Conservation (phyloP, 2,888 invertebrate genomes). For the Nymphalis c-album region DNA sequence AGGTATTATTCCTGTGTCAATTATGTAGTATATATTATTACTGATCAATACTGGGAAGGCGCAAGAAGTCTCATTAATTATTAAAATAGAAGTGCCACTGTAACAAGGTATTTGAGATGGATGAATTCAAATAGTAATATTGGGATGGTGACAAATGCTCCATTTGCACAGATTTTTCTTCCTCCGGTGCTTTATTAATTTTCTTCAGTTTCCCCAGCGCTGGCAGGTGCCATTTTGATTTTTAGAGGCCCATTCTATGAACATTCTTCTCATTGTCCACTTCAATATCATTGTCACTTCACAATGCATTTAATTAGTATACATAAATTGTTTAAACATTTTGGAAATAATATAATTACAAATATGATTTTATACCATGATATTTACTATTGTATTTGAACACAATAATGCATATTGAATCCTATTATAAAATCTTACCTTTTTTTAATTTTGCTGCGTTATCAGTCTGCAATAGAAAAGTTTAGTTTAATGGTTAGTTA, state of each 20-base stretch:
- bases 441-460: slow-evolving; percentile 79
- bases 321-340: slow-evolving; percentile 11
- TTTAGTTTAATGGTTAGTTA: slow-evolving; percentile 26
- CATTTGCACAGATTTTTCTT: slow-evolving; percentile 33
- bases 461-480: slow-evolving; percentile 75
- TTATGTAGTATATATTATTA: slow-evolving; percentile 52
- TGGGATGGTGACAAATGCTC: slow-evolving; percentile 39
- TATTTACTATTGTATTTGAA: slow-evolving; percentile 5
- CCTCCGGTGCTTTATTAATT: slow-evolving; percentile 22
- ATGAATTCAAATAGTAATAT: slow-evolving; percentile 39
- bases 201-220: slow-evolving; percentile 29
- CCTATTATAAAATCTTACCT: slow-evolving; percentile 69
- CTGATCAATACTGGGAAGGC: slow-evolving; percentile 46
- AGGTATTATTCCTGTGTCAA: slow-evolving; percentile 56
- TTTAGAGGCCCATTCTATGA: slow-evolving; percentile 22
- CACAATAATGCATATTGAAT: background rate
- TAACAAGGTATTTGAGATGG: slow-evolving; percentile 36
- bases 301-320: slow-evolving; percentile 34
- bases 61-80: slow-evolving; percentile 39
- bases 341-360: slow-evolving; percentile 6
- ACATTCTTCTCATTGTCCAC: slow-evolving; percentile 40
- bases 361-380: slow-evolving; percentile 4
- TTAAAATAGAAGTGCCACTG: slow-evolving; percentile 34
- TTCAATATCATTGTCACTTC: slow-evolving; percentile 41
- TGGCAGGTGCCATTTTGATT: slow-evolving; percentile 17